Conservation (phyloP, 2,797 vertebrate genomes). For the Sebastes itinus region DNA sequence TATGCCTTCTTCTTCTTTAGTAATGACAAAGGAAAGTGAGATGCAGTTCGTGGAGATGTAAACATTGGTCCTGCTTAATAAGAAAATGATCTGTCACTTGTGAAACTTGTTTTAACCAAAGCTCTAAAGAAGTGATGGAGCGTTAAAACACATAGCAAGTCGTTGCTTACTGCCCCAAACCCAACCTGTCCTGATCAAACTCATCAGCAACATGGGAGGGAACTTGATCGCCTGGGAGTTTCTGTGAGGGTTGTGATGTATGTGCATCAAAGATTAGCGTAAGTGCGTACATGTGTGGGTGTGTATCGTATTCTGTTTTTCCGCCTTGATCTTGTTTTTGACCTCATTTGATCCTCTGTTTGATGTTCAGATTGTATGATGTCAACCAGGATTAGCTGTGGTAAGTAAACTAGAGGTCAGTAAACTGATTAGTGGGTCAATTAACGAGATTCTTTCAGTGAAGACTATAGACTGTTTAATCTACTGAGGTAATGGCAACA, state of each 20-base stretch:
- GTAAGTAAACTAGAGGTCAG: constrained; percentile 69
- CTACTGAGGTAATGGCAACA: constrained; percentile 15
- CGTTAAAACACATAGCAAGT: background rate
- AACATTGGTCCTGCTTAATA: constrained; percentile 1
- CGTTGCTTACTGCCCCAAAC: background rate
- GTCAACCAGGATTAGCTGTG: constrained; percentile 67
- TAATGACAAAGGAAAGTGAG: background rate
- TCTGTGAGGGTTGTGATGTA: constrained; percentile 45
- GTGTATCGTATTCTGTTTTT: constrained; percentile 48
- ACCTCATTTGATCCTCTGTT: constrained; percentile 53
- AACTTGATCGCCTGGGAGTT: constrained; percentile 28
- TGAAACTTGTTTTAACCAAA: background rate
- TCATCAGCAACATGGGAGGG: constrained; percentile 38
- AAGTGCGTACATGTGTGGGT: constrained; percentile 41
- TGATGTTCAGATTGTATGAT: constrained; percentile 62
- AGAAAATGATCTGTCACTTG: constrained; percentile 5
- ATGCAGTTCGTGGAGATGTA: background rate
- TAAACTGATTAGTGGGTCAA: constrained; percentile 66
- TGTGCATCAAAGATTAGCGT: constrained; percentile 68
- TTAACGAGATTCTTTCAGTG: constrained; percentile 53
- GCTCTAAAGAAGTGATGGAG: background rate
- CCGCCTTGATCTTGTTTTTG: constrained; percentile 65
- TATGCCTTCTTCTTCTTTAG: background rate
- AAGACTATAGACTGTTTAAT: constrained; percentile 41
- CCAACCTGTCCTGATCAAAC: background rate